Evolutionary conservation across 2,113 vertebrate genomes (phyloP), one percentile per base, ranked within the genome.

Genomic region (Albula glossodonta): DNA sequence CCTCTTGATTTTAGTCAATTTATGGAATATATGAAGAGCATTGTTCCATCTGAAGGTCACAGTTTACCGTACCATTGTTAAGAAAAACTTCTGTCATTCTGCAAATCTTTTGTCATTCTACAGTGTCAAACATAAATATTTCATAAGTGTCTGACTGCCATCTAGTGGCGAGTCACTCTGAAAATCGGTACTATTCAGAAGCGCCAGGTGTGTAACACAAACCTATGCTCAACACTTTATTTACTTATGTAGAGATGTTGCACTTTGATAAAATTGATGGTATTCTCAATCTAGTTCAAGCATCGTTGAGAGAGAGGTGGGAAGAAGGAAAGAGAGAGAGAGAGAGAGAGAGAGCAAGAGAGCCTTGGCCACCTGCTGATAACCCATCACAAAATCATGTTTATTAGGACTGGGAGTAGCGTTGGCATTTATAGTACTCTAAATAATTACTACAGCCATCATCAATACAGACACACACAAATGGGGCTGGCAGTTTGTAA

Each of bases 101-200:
- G 6, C 12, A 9, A 56, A 56, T 56, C 6, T 12, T 12, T 12
- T 22, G 4, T 70, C 63, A n/a, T 25, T 19, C 22, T 56, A 15
- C 7, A 7, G 17, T 0, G 2, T 66, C 60, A 66, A 66, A 66
- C 17, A 66, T 74, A 31, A 25, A 74, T 9, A 11, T 51, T 81
- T 81, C 50, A 81, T 25, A 53, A 81, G 50, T 56, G 11, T 51
- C 15, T 53, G 52, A 53, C 80, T 81, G 80, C 51, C 80, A 81
- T 53, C 80, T 81, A 52, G 80, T 53, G 80, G 80, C 80, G 17
- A 79, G 8, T 31, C 9, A 74, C 70, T 74, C 22, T n/a, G 19
- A 70, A 70, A 60, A 70, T 70, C 8, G 22, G 70, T 31, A 31
- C 31, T 31, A 74, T 74, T 74, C 70, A 74, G n/a, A 74, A 31